These are phyloP conservation scores for Peucedramus taeniatus DNA, from an alignment of 2,113 vertebrate genomes.

Conservation along the genomic window DNA sequence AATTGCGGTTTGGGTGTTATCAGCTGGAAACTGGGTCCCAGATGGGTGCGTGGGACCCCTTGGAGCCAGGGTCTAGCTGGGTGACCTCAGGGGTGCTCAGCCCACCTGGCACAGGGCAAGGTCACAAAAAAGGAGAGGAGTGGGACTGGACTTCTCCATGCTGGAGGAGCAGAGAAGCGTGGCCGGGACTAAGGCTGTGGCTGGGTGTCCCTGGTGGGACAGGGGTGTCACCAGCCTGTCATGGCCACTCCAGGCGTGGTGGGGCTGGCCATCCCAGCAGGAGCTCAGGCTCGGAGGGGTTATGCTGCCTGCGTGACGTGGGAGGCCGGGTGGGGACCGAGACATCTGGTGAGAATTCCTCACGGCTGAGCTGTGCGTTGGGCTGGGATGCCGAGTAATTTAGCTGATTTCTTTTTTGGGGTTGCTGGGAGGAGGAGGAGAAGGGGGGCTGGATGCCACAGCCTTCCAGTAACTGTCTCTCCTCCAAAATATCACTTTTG, in stretches of 20 bases:
- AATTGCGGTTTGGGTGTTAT: rapidly evolving
- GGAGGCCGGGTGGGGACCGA: slow-evolving; percentile 54
- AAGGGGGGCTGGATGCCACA: not conserved
- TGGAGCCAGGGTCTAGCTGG: not conserved
- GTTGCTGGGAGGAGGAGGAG: slow-evolving; percentile 3
- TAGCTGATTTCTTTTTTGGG: slow-evolving; percentile 65
- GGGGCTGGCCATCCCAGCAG: rapidly evolving
- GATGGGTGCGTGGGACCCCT: not conserved
- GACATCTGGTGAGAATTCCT: slow-evolving; percentile 73
- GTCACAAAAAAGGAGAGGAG: not conserved
- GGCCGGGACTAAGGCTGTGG: not conserved
- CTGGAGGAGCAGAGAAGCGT: rapidly evolving
- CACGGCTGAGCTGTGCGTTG: slow-evolving; percentile 69
- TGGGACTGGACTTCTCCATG: rapidly evolving
- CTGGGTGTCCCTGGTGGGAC: not conserved
- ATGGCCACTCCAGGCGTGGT: rapidly evolving
- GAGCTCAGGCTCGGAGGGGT: not conserved
- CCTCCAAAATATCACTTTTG: slow-evolving; percentile 44
- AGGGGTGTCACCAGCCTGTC: not conserved
- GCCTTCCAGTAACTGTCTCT: slow-evolving; percentile 49
- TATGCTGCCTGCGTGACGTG: slow-evolving; percentile 45
- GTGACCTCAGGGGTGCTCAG: not conserved
- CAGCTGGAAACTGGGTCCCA: not conserved
- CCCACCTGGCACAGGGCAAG: rapidly evolving
- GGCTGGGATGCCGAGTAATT: slow-evolving; percentile 66